Evolutionary conservation across 2,113 vertebrate species (phyloP).

Genomic region (Bombycilla garrulus): DNA sequence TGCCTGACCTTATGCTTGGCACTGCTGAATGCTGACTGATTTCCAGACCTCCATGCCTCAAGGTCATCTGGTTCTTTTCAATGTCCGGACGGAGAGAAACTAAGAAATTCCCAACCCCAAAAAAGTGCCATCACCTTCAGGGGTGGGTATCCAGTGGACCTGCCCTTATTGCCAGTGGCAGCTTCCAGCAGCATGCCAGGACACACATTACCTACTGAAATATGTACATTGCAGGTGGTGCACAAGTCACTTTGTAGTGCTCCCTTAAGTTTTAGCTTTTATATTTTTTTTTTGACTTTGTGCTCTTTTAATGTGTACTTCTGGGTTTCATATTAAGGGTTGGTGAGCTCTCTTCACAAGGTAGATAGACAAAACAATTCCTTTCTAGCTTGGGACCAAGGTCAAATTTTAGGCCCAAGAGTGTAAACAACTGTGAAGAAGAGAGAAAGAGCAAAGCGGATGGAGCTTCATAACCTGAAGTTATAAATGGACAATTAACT

Average conservation of each 20-base stretch:
- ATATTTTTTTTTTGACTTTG: too few relatives aligned
- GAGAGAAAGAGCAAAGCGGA: too few relatives aligned
- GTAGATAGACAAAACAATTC: too few relatives aligned
- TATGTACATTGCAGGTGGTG: fast-evolving
- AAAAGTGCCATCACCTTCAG: background rate
- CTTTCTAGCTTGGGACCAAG: too few relatives aligned
- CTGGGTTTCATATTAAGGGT: too few relatives aligned
- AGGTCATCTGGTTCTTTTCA: background rate
- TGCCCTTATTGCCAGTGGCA: background rate
- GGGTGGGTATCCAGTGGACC: background rate
- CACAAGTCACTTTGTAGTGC: background rate
- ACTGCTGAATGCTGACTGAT: background rate
- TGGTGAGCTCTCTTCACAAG: too few relatives aligned
- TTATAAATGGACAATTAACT: too few relatives aligned
- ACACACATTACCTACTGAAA: background rate
- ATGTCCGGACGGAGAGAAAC: background rate
- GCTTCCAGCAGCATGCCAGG: fast-evolving
- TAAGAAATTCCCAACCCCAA: background rate
- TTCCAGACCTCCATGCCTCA: background rate
- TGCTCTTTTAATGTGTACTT: too few relatives aligned
- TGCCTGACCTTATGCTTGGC: background rate
- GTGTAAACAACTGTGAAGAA: too few relatives aligned
- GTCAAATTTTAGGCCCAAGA: too few relatives aligned
- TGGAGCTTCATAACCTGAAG: too few relatives aligned
- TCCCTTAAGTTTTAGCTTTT: too few relatives aligned